These are phyloP conservation scores for Holcopasites calliopsidis DNA, from an alignment of 1,140 invertebrate genomes.

Conservation along the genomic window DNA sequence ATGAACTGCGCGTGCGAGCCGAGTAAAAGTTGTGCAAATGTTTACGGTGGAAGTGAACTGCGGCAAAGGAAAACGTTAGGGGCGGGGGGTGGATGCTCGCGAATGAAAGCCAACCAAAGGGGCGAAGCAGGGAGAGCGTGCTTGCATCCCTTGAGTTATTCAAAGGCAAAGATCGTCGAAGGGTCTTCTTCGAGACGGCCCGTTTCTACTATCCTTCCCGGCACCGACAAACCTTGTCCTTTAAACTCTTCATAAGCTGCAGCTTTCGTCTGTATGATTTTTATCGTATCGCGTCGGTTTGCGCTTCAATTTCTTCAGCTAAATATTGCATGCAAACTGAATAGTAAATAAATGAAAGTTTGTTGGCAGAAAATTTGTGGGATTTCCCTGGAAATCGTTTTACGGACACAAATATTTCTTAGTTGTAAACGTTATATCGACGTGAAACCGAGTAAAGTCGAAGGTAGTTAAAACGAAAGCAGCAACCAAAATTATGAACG, in stretches of 20 bases:
- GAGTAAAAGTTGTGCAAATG: constrained; percentile 59
- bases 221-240: too few relatives aligned
- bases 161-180: constrained; percentile 12
- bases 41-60: constrained; percentile 56
- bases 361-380: too few relatives aligned
- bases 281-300: too few relatives aligned
- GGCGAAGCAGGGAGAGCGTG: background rate
- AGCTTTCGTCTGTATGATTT: too few relatives aligned
- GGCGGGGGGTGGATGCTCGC: too few relatives aligned
- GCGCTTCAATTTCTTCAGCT: too few relatives aligned
- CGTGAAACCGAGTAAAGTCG: background rate
- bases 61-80: background rate
- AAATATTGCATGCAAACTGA: too few relatives aligned
- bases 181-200: background rate
- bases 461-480: too few relatives aligned
- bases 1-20: constrained; percentile 7
- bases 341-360: too few relatives aligned
- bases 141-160: constrained; percentile 9
- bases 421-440: background rate
- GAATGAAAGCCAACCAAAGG: background rate
- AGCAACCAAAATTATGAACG: background rate
- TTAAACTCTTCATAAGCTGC: too few relatives aligned
- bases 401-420: background rate
- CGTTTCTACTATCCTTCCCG: too few relatives aligned
- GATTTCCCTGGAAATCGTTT: too few relatives aligned